Percentiles rank a stretch among this genome's conserved stretches.
Conservation (phyloP, 1,140 invertebrate species). For the Leptinotarsa texana region DNA sequence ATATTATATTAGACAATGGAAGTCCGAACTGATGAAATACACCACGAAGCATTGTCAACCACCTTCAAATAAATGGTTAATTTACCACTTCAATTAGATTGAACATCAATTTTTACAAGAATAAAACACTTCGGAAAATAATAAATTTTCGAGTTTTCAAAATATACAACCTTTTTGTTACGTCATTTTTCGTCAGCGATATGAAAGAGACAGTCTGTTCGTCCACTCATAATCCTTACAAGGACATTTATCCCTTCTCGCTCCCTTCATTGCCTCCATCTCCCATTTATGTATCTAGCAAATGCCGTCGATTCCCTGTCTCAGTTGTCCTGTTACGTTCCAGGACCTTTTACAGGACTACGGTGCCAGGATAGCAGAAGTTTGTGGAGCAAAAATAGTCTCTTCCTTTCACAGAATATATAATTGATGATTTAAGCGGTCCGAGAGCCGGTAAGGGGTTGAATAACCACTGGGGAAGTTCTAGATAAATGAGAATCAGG, state of each 20-base stretch:
- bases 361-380: constrained; percentile 27
- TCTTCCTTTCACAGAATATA: not conserved
- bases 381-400: not conserved
- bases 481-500: not conserved
- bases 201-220: too few species aligned
- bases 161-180: too few species aligned
- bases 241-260: not conserved
- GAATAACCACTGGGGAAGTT: not conserved
- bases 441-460: not conserved
- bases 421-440: not conserved
- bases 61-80: too few species aligned
- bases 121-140: too few species aligned
- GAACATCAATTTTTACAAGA: too few species aligned
- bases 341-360: constrained; percentile 28
- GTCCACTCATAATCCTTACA: too few species aligned
- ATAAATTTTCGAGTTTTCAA: too few species aligned
- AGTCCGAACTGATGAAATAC: too few species aligned
- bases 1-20: too few species aligned
- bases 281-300: not conserved
- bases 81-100: too few species aligned
- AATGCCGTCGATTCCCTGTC: not conserved
- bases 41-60: too few species aligned
- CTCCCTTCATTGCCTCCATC: not conserved
- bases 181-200: too few species aligned
- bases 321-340: constrained; percentile 19